A percentile compares a stretch with the other conserved stretches of the same genome.
Evolutionary conservation across 2,797 vertebrate species (phyloP).

Genomic region (Amniataba percoides): DNA sequence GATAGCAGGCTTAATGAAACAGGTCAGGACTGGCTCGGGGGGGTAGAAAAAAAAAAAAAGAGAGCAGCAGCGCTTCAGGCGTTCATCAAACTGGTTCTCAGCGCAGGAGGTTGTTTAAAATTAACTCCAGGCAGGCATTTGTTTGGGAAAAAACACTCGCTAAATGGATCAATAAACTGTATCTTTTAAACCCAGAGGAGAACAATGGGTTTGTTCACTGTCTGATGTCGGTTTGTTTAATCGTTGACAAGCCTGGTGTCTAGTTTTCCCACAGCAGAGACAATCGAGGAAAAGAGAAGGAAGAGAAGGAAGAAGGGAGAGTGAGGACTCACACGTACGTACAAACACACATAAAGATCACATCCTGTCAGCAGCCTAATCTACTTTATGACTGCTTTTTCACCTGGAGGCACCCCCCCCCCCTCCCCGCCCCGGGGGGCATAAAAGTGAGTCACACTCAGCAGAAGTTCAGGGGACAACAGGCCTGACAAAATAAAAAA

Average conservation of each 20-base stretch:
- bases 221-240: conserved; percentile 1
- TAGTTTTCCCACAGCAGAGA: conserved; percentile 29
- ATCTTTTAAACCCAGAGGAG: conserved; percentile 27
- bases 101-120: conserved; percentile 49
- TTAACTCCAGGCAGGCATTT: conserved; percentile 44
- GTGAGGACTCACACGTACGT: conserved; percentile 25
- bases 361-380: conserved; percentile 70
- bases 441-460: conserved; percentile 70
- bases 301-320: conserved; percentile 16
- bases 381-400: conserved; percentile 75
- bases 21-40: conserved; percentile 52
- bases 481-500: conserved; percentile 45
- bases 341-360: conserved; percentile 51
- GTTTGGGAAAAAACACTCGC: background rate
- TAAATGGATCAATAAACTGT: conserved; percentile 34
- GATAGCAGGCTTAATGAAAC: conserved; percentile 65
- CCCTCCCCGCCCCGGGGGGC: too few species aligned
- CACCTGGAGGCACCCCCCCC: conserved; percentile 68
- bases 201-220: conserved; percentile 47
- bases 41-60: background rate
- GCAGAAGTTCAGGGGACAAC: conserved; percentile 64
- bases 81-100: conserved; percentile 56
- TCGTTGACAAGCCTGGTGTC: conserved; percentile 21
- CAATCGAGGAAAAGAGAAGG: conserved; percentile 23
- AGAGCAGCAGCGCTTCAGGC: conserved; percentile 20